A percentile compares a stretch with the other conserved stretches of the same genome.
These are phyloP conservation scores for Phyllotis vaccarum DNA, from an alignment of 2,797 vertebrate species.

Conservation along the genomic window DNA sequence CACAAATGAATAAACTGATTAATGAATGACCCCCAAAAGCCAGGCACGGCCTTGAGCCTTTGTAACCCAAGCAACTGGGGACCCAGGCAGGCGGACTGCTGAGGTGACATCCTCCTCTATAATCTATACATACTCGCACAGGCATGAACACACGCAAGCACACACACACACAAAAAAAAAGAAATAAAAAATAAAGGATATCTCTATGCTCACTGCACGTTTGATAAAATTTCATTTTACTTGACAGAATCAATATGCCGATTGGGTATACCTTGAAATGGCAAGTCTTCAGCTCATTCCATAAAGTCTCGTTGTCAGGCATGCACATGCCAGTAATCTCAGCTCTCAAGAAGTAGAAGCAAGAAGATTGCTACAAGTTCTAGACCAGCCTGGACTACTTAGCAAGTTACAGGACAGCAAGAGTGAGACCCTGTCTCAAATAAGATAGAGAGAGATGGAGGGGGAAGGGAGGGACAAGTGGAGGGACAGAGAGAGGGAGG, in stretches of 20 bases:
- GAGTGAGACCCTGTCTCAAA: neutral
- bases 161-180: neutral
- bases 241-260: neutral
- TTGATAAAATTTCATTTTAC: neutral
- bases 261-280: neutral
- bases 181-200: neutral
- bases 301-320: neutral
- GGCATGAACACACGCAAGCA: neutral
- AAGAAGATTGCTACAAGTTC: neutral
- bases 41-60: neutral
- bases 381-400: neutral
- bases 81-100: neutral
- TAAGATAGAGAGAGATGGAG: neutral
- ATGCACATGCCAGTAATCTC: neutral
- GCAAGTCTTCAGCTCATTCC: neutral
- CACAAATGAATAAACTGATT: too few relatives aligned
- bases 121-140: neutral
- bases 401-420: neutral
- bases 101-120: neutral
- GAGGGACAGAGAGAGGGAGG: too few relatives aligned
- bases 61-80: neutral
- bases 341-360: neutral
- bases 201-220: neutral
- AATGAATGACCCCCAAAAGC: neutral
- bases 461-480: too few relatives aligned